These are phyloP conservation scores for Ichneumoninae sp. DNA, from an alignment of 2,888 invertebrate species.

Conservation along the genomic window DNA sequence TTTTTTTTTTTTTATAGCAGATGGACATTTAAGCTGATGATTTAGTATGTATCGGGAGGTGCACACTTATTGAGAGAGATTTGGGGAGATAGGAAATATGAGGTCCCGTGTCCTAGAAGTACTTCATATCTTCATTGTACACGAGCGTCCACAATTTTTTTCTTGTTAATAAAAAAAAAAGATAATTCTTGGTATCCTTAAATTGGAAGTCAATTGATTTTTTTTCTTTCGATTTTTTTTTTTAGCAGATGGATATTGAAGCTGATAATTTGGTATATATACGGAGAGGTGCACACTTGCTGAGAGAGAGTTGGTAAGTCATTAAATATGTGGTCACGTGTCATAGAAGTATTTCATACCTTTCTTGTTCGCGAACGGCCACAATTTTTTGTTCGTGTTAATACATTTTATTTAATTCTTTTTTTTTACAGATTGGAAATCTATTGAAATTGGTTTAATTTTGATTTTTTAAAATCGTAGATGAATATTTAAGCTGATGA, in stretches of 20 bases:
- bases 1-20: too few relatives aligned
- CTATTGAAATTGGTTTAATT: neutral
- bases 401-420: too few relatives aligned
- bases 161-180: neutral
- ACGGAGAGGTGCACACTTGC: constrained; percentile 18
- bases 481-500: constrained; percentile 47
- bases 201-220: neutral
- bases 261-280: constrained; percentile 10
- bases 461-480: too few relatives aligned
- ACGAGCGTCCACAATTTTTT: neutral
- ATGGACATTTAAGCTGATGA: constrained; percentile 48
- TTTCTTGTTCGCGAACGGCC: neutral
- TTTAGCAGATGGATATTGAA: constrained; percentile 38
- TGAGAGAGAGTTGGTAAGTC: neutral
- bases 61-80: neutral
- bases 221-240: neutral
- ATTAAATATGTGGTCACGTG: constrained; percentile 41
- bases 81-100: constrained; percentile 31
- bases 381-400: neutral
- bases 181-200: too few relatives aligned
- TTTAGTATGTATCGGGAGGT: constrained; percentile 12
- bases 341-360: constrained; percentile 46
- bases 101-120: constrained; percentile 42
- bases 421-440: too few relatives aligned
- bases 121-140: constrained; percentile 31